These are phyloP conservation scores for Macrophya alboannulata DNA, from an alignment of 2,888 invertebrate genomes.

Conservation along the genomic window DNA sequence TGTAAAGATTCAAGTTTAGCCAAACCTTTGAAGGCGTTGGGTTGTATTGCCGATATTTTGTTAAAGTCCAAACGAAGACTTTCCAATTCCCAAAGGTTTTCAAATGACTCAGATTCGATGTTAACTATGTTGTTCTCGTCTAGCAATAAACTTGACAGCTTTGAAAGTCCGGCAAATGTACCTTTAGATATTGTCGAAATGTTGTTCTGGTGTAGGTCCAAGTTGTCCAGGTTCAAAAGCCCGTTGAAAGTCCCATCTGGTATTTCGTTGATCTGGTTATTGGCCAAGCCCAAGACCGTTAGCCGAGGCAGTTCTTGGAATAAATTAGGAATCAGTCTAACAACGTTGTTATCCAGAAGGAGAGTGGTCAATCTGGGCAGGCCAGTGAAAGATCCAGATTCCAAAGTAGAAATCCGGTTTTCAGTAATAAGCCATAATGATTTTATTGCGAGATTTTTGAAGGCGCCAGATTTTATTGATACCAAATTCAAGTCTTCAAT, in stretches of 20 bases:
- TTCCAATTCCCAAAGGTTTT: constrained; percentile 71
- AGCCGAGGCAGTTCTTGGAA: not conserved
- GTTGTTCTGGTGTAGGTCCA: not conserved
- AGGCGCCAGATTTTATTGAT: constrained; percentile 24
- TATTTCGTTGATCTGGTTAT: not conserved
- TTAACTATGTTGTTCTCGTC: constrained; percentile 77
- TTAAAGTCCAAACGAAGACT: constrained; percentile 78
- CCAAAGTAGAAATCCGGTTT: not conserved
- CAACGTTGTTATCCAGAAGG: not conserved
- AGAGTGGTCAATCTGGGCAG: not conserved
- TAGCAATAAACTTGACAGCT: constrained; percentile 70
- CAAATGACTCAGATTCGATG: constrained; percentile 76
- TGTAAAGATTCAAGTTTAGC: not conserved
- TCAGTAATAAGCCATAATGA: not conserved
- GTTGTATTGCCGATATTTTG: constrained; percentile 72
- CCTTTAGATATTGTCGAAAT: constrained; percentile 67
- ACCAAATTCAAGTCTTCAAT: not conserved
- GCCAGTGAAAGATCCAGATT: not conserved
- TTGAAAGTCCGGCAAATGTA: constrained; percentile 60
- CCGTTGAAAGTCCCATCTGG: constrained; percentile 36
- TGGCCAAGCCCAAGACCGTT: not conserved
- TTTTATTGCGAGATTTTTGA: not conserved
- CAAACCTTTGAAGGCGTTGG: constrained; percentile 9
- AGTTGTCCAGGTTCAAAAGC: not conserved
- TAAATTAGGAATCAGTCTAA: constrained; percentile 3